Base-by-base conservation (phyloP, 2,113 vertebrate species). In the Cottus gobio region DNA sequence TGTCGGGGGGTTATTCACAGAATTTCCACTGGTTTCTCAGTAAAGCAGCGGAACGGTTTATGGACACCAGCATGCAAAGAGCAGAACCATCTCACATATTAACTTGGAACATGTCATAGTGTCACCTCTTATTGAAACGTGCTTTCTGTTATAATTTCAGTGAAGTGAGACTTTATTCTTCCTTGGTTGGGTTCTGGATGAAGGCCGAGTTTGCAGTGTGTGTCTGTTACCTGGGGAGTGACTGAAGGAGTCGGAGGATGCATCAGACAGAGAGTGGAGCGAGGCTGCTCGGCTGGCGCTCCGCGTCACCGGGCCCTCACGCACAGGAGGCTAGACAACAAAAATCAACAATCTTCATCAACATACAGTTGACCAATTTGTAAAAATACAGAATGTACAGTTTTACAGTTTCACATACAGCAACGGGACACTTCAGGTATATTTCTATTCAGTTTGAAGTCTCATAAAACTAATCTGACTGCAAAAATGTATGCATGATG, bases 281-380 rank as follows among this genome's bases (percentile, higher is more conserved):
- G 95, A 96, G 16, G 95, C 95, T 1, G 95, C 91, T 56, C 92
- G 92, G 0, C 90, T 89, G 10, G 91, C 93, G 3, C 86, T 93
- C 22, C 87, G 94, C 5, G 75, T 93, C 71, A 84, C 54, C 0
- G 90, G 30, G 31, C 39, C 62, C 5, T 66, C 83, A 1, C 98
- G 95, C 20, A 98, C 75, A 0, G 98, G 98, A 75, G 97, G 97
- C 98, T 99, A 85, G 26, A 93, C 72, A 76, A 77, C 50, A 31
- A 31, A 31, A 31, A 3, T 31, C 30, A 2, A 31, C 34, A 34
- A n/a, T 31, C 39, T 52, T 20, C 4, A 28, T 70, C 22, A 4
- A 61, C 5, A 37, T 2, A 8, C 9, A 44, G 13, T 2, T 1
- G 7, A 39, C 16, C 3, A 61, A 61, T 61, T 61, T 22, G 5